Evolutionary conservation across 2,113 vertebrate species (phyloP).

Genomic region (Leucopsar rothschildi): DNA sequence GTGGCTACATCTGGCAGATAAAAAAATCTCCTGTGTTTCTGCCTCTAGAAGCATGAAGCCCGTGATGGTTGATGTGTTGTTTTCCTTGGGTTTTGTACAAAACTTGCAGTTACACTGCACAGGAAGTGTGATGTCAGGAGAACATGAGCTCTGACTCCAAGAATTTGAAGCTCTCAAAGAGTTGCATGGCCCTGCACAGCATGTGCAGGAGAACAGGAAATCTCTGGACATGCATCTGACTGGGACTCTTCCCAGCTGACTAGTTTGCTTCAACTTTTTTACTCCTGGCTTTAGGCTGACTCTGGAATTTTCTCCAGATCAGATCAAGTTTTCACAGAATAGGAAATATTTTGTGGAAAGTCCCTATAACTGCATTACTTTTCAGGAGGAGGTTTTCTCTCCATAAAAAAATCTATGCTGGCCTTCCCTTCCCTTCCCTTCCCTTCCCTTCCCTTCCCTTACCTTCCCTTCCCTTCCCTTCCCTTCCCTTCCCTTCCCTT

Average conservation of each 20-base stretch:
- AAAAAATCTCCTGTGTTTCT: background rate
- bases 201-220: background rate
- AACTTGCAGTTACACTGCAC: background rate
- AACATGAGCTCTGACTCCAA: background rate
- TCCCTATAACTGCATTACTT: background rate
- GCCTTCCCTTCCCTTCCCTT: background rate
- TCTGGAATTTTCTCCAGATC: background rate
- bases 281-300: background rate
- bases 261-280: background rate
- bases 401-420: rapidly evolving
- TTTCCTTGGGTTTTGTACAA: background rate
- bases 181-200: background rate
- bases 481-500: too few relatives aligned
- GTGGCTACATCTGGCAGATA: background rate
- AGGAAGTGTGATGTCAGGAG: background rate
- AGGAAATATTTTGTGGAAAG: background rate
- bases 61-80: background rate
- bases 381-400: background rate
- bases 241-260: background rate
- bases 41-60: background rate
- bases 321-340: background rate
- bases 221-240: background rate
- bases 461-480: too few relatives aligned
- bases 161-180: background rate
- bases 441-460: too few relatives aligned